These are phyloP conservation scores for Heloderma charlesbogerti DNA, from an alignment of 2,113 vertebrate genomes.

Conservation along the genomic window DNA sequence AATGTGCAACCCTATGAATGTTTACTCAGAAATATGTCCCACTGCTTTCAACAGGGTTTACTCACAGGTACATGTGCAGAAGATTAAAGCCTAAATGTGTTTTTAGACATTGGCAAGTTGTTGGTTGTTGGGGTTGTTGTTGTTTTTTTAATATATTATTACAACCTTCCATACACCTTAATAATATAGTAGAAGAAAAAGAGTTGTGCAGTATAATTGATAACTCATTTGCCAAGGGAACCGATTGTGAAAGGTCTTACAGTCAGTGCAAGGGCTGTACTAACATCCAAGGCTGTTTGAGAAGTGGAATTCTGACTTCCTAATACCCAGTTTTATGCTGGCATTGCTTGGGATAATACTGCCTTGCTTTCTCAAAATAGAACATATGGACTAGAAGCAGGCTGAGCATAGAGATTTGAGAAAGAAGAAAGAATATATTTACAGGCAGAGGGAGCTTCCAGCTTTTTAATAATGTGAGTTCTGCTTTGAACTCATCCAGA, in stretches of 20 bases:
- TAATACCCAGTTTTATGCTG: neutral
- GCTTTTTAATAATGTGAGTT: neutral
- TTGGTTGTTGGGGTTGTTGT: no score
- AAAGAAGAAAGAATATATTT: neutral
- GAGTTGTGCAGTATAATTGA: neutral
- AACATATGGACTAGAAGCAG: slow-evolving; percentile 1
- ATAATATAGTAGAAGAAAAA: neutral
- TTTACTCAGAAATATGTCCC: no score
- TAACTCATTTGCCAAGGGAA: neutral
- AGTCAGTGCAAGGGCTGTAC: no score
- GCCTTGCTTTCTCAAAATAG: neutral
- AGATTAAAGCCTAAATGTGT: no score
- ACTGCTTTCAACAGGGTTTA: no score
- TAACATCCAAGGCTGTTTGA: neutral
- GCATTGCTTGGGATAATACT: neutral
- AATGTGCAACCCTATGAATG: no score
- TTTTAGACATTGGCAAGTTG: no score
- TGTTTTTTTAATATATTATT: neutral
- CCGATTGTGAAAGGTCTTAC: neutral
- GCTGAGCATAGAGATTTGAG: neutral
- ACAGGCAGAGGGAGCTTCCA: neutral
- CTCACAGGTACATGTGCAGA: no score
- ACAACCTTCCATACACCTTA: neutral
- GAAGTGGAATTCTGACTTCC: neutral
- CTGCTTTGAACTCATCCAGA: neutral